Conservation (phyloP, 2,888 invertebrate genomes). For the Deilephila elpenor region DNA sequence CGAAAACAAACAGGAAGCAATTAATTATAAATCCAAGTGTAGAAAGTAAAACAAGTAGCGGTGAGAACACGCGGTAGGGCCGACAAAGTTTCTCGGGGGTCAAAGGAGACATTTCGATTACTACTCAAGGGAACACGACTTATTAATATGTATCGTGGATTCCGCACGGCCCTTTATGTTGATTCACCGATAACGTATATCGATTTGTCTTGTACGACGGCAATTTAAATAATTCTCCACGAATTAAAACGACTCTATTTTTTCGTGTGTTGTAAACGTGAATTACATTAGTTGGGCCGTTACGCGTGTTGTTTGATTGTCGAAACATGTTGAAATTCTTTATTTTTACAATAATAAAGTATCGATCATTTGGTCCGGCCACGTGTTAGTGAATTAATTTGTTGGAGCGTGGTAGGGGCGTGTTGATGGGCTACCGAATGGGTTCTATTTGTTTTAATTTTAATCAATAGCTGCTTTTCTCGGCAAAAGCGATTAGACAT, state of each 20-base stretch:
- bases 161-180: slow-evolving; percentile 34
- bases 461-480: slow-evolving; percentile 9
- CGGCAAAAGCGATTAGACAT: slow-evolving; percentile 2
- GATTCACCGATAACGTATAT: slow-evolving; percentile 44
- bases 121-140: slow-evolving; percentile 40
- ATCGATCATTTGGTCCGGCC: neutral
- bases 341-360: slow-evolving; percentile 24
- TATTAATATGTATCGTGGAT: slow-evolving; percentile 47
- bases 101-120: slow-evolving; percentile 47
- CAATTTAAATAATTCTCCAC: slow-evolving; percentile 27
- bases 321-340: slow-evolving; percentile 5
- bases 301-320: slow-evolving; percentile 19
- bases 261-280: slow-evolving; percentile 27
- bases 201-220: slow-evolving; percentile 44
- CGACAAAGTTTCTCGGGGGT: slow-evolving; percentile 37
- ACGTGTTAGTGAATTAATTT: slow-evolving; percentile 10
- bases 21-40: neutral
- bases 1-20: neutral
- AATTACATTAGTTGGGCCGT: slow-evolving; percentile 27
- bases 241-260: slow-evolving; percentile 29
- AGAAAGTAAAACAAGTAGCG: slow-evolving; percentile 8
- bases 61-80: slow-evolving; percentile 26
- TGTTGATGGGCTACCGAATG: neutral
- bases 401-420: neutral
- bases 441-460: slow-evolving; percentile 21